Conservation (phyloP, 2,888 invertebrate species). For the Leptinotarsa juncta region DNA sequence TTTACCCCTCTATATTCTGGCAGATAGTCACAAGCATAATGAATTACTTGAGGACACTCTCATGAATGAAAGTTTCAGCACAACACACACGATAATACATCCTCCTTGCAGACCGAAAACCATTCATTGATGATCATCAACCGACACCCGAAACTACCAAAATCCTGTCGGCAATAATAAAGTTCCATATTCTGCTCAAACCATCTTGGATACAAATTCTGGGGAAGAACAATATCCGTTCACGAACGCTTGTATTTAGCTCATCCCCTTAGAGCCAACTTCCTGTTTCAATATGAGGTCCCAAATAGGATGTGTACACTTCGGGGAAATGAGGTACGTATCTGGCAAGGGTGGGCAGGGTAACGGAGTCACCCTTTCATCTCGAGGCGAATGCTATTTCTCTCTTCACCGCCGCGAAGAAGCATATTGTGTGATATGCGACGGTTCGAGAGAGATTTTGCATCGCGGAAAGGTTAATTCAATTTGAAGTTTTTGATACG, state of each 20-base stretch:
- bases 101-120: neutral
- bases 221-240: constrained; percentile 33
- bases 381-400: constrained; percentile 34
- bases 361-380: constrained; percentile 51
- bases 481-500: neutral
- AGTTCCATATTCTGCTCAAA: constrained; percentile 11
- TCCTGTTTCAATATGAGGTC: constrained; percentile 37
- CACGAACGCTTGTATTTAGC: constrained; percentile 25
- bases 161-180: neutral
- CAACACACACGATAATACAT: too few relatives aligned
- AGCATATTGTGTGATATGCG: neutral
- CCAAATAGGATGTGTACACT: constrained; percentile 41
- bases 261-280: constrained; percentile 31
- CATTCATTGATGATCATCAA: neutral
- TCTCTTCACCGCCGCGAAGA: neutral
- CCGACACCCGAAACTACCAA: constrained; percentile 1
- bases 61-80: too few relatives aligned
- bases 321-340: constrained; percentile 50
- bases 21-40: too few relatives aligned
- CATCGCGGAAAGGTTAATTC: neutral
- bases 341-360: constrained; percentile 24
- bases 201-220: constrained; percentile 12
- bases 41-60: too few relatives aligned
- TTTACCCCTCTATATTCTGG: too few relatives aligned
- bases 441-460: neutral